Evolutionary conservation across 2,113 vertebrate genomes (phyloP).

Genomic region (Centropus bengalensis): DNA sequence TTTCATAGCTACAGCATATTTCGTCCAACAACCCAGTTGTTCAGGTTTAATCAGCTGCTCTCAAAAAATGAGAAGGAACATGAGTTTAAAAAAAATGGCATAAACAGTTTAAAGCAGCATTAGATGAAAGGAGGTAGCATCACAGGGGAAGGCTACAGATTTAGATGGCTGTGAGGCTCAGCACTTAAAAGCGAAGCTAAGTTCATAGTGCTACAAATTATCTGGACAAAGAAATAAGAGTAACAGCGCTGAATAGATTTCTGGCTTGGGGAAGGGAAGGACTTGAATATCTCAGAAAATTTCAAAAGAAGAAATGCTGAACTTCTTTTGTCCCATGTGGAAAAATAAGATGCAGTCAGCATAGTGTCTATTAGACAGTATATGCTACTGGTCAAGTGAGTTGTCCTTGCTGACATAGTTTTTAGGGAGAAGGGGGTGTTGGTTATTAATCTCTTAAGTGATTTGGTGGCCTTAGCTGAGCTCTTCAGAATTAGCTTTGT

Average conservation of each 20-base stretch:
- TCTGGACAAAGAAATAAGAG: too few species aligned
- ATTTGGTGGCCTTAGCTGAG: neutral
- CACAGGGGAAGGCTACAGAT: neutral
- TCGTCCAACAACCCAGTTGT: constrained; percentile 80
- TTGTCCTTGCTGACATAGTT: neutral
- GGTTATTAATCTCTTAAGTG: neutral
- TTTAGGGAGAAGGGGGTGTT: neutral
- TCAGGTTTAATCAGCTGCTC: constrained; percentile 82
- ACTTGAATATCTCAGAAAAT: neutral
- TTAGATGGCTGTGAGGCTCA: neutral
- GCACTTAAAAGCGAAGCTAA: neutral
- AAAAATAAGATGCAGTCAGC: neutral
- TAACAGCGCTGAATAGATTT: neutral
- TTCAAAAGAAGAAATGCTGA: neutral
- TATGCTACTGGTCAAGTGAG: neutral
- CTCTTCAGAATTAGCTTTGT: neutral
- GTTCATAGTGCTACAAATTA: neutral
- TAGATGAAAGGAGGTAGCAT: neutral
- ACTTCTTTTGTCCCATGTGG: neutral
- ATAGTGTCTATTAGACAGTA: neutral
- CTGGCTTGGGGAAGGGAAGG: neutral
- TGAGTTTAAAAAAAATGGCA: neutral
- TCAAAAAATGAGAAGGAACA: constrained; percentile 68
- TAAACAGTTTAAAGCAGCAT: neutral
- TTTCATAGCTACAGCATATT: constrained; percentile 80